phyloP scores from a whole-genome alignment of 1,140 invertebrate genomes.

The Paralvinella palmiformis region DNA sequence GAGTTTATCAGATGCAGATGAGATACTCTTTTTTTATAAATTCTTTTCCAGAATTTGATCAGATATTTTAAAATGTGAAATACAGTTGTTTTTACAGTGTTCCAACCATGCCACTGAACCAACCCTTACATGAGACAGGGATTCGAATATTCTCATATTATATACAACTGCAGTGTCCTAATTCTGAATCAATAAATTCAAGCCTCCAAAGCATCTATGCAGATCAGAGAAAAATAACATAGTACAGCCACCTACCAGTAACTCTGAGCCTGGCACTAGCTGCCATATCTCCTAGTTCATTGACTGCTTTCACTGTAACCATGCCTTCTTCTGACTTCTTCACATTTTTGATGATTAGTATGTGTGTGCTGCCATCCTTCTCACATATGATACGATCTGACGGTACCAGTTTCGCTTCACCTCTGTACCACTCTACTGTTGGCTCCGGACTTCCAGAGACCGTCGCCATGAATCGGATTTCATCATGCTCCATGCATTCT shows the following conservation, averaged over 20 bases:
- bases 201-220: too few relatives aligned
- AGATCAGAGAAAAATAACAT: too few relatives aligned
- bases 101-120: too few relatives aligned
- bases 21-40: too few relatives aligned
- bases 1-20: too few relatives aligned
- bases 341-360: conserved; percentile 75
- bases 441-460: conserved; percentile 47
- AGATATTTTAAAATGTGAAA: too few relatives aligned
- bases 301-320: conserved; percentile 85
- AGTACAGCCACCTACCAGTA: conserved; percentile 37
- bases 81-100: too few relatives aligned
- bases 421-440: conserved; percentile 38
- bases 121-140: too few relatives aligned
- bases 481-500: conserved; percentile 37
- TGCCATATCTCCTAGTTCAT: conserved; percentile 70
- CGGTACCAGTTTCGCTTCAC: conserved; percentile 14
- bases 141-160: too few relatives aligned
- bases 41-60: too few relatives aligned
- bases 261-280: conserved; percentile 31
- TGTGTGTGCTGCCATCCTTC: conserved; percentile 89
- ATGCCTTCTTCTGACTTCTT: conserved; percentile 75
- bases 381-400: conserved; percentile 64
- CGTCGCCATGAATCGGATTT: conserved; percentile 47
- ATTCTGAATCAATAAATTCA: too few relatives aligned
- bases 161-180: too few relatives aligned